Percentiles rank a stretch among this genome's conserved stretches.
Conservation (phyloP, 2,888 invertebrate genomes). For the Tenthredo amoena region DNA sequence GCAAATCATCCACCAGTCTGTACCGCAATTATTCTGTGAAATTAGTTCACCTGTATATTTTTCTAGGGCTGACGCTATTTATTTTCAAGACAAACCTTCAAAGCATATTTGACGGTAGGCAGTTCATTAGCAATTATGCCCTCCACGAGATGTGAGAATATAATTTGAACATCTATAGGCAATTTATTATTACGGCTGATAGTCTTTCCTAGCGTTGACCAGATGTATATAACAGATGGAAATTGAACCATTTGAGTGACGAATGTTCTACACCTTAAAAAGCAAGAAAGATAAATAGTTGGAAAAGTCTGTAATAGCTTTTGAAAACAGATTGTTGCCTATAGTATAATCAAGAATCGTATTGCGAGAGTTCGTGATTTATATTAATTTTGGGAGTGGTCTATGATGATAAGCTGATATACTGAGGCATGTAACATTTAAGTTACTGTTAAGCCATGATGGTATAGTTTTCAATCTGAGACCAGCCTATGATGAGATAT, state of each 20-base stretch:
- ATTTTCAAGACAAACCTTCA: conserved; percentile 66
- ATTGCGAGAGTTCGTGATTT: neutral
- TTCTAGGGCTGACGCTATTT: neutral
- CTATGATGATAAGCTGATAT: conserved; percentile 69
- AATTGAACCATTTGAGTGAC: conserved; percentile 71
- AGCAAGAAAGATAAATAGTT: neutral
- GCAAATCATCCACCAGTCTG: conserved; percentile 75
- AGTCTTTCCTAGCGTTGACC: conserved; percentile 69
- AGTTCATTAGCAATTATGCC: conserved; percentile 70
- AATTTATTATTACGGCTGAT: conserved; percentile 68
- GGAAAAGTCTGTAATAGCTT: neutral
- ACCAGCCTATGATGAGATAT: conserved; percentile 74
- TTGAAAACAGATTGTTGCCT: neutral
- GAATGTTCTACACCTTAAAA: conserved; percentile 71
- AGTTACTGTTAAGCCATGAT: conserved; percentile 64
- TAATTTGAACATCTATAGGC: conserved; percentile 67
- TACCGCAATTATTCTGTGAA: conserved; percentile 69
- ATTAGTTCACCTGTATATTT: neutral
- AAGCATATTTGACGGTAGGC: conserved; percentile 68
- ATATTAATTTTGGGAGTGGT: conserved; percentile 61
- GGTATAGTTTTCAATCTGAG: conserved; percentile 77
- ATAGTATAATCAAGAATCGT: neutral
- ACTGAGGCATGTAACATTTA: conserved; percentile 62
- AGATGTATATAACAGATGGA: conserved; percentile 72
- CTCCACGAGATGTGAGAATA: conserved; percentile 72